phyloP scores from a whole-genome alignment of 1,140 invertebrate species.

The Batillaria attramentaria region DNA sequence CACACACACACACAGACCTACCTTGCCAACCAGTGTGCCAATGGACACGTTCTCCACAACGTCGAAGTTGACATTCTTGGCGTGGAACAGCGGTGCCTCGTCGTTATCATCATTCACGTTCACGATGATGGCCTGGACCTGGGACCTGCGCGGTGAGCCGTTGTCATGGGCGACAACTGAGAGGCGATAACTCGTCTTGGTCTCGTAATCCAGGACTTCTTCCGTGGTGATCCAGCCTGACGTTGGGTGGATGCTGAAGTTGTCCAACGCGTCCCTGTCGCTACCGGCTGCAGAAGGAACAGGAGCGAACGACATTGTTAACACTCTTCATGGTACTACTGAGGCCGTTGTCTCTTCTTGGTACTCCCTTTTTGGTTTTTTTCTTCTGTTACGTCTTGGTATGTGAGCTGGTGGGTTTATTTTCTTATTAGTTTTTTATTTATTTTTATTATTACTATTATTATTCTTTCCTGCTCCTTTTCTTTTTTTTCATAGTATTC shows the following conservation, averaged over 20 bases:
- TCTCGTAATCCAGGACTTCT: conserved; percentile 91
- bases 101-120: conserved; percentile 68
- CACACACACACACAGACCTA: too few relatives aligned
- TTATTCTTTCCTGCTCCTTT: too few relatives aligned
- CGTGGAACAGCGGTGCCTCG: conserved; percentile 66
- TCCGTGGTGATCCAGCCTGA: conserved; percentile 88
- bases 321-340: too few relatives aligned
- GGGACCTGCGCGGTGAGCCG: conserved; percentile 77
- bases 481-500: too few relatives aligned
- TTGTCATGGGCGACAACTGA: conserved; percentile 62
- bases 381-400: too few relatives aligned
- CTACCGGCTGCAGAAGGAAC: conserved; percentile 50
- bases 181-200: conserved; percentile 89
- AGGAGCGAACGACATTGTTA: too few relatives aligned
- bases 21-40: conserved; percentile 89
- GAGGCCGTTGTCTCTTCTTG: too few relatives aligned
- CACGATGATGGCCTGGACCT: conserved; percentile 49
- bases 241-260: conserved; percentile 60
- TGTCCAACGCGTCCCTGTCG: conserved; percentile 44
- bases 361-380: too few relatives aligned
- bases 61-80: conserved; percentile 81
- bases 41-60: conserved; percentile 94
- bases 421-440: too few relatives aligned
- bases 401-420: too few relatives aligned
- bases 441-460: too few relatives aligned